Evolutionary conservation across 2,888 invertebrate species (phyloP), one percentile per base, ranked within the genome.

Genomic region (Agriopis aurantiaria): DNA sequence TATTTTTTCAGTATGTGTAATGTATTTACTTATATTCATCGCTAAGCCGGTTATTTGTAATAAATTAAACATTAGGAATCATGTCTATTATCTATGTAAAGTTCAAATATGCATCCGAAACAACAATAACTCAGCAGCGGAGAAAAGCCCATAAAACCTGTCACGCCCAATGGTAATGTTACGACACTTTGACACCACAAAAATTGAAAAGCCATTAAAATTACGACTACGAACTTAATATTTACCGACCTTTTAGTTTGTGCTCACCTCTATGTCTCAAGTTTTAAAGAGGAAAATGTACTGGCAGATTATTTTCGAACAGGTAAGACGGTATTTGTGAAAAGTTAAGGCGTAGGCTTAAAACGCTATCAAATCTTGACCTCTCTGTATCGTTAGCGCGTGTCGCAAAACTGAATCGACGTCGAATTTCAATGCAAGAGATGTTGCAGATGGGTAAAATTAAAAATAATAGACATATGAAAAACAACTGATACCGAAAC

Each of bases 141-240:
- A 53, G 63, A 70, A 66, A 60, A 58, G 33, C n/a, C 12, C 48
- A 12, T 66, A 65, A 64, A 46, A 43, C 55, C 56, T 68, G 62
- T 64, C 65, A 60, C 56, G 56, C 45, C 40, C 17, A 57, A 45
- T n/a, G 14, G 66, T 51, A 68, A 8, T 45, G 61, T 55, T 48
- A 64, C 62, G 56, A 65, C 45, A 62, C 43, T 33, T 33, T 58
- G 71, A 68, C 68, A 72, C 68, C 68, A 76, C 72, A 69, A 76
- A 76, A 75, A 75, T 75, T 70, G 68, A 65, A 74, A 75, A 72
- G 23, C 68, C 69, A 70, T 76, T 72, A 74, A 74, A 76, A 62
- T 72, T 64, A 58, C 64, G 43, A 45, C 52, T 45, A 61, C 71
- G 59, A 69, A 33, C 14, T 51, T 64, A n/a, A 9, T 46, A 33